Percentiles rank a stretch among this genome's conserved stretches.
Conservation (phyloP, 2,888 invertebrate species). For the Charanyca ferruginea region DNA sequence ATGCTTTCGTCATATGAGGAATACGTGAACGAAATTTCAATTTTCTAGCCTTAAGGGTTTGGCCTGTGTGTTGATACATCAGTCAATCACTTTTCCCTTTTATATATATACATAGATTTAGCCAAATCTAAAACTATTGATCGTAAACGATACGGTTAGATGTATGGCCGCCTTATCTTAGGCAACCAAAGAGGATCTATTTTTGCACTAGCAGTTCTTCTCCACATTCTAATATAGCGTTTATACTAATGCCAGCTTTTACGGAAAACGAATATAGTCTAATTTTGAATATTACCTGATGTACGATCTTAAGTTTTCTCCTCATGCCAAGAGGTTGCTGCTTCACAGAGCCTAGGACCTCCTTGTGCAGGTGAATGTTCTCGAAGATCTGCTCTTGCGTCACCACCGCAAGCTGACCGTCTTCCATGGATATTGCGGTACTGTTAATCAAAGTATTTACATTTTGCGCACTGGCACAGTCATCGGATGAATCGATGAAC, state of each 20-base stretch:
- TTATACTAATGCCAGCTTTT: not conserved
- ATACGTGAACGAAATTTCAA: too few species aligned
- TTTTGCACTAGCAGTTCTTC: too few species aligned
- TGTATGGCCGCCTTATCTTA: too few species aligned
- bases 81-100: too few species aligned
- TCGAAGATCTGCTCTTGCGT: slow-evolving; percentile 97
- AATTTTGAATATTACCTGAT: slow-evolving; percentile 87
- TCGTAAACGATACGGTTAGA: too few species aligned
- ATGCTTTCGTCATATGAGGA: too few species aligned
- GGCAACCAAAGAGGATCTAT: too few species aligned
- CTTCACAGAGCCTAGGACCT: slow-evolving; percentile 96
- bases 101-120: too few species aligned
- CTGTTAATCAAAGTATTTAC: slow-evolving; percentile 79
- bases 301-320: slow-evolving; percentile 95
- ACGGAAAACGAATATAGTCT: not conserved
- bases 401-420: slow-evolving; percentile 90
- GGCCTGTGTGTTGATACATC: too few species aligned
- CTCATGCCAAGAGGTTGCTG: slow-evolving; percentile 96
- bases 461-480: not conserved
- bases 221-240: not conserved
- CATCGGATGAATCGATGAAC: too few species aligned
- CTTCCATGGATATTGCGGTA: slow-evolving; percentile 95
- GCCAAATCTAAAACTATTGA: too few species aligned
- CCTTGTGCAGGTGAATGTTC: slow-evolving; percentile 97
- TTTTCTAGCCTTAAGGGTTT: too few species aligned